These are phyloP conservation scores for Leptobrachium leishanense DNA, from an alignment of 2,113 vertebrate species.

Conservation along the genomic window DNA sequence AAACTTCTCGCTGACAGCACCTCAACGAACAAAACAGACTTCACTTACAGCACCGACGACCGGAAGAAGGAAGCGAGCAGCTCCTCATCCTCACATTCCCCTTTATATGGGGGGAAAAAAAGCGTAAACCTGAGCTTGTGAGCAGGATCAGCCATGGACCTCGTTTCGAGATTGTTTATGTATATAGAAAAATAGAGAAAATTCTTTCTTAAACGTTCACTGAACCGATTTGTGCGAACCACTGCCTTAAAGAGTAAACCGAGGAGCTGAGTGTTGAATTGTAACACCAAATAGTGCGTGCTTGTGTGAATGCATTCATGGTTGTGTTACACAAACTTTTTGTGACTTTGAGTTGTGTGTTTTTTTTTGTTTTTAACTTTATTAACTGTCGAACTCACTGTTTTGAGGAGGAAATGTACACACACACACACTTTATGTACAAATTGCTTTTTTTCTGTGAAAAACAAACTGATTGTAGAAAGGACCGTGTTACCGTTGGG, in stretches of 20 bases:
- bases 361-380: constrained; percentile 69
- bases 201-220: constrained; percentile 60
- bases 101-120: constrained; percentile 51
- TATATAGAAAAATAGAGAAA: constrained; percentile 22
- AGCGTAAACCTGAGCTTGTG: constrained; percentile 49
- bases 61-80: constrained; percentile 52
- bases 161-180: constrained; percentile 44
- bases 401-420: constrained; percentile 52
- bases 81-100: constrained; percentile 25
- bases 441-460: constrained; percentile 65
- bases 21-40: constrained; percentile 62
- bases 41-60: constrained; percentile 56
- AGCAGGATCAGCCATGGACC: constrained; percentile 70
- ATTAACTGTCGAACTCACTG: constrained; percentile 38
- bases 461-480: constrained; percentile 43
- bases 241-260: constrained; percentile 88
- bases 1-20: constrained; percentile 52
- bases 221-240: constrained; percentile 81
- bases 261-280: constrained; percentile 63
- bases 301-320: constrained; percentile 52
- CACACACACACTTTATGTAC: constrained; percentile 50
- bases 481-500: constrained; percentile 32
- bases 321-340: constrained; percentile 64
- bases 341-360: constrained; percentile 64
- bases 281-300: constrained; percentile 77